A percentile compares a stretch with the other conserved stretches of the same genome.
phyloP scores from a whole-genome alignment of 2,797 vertebrate genomes.

The Ambastaia sidthimunki region DNA sequence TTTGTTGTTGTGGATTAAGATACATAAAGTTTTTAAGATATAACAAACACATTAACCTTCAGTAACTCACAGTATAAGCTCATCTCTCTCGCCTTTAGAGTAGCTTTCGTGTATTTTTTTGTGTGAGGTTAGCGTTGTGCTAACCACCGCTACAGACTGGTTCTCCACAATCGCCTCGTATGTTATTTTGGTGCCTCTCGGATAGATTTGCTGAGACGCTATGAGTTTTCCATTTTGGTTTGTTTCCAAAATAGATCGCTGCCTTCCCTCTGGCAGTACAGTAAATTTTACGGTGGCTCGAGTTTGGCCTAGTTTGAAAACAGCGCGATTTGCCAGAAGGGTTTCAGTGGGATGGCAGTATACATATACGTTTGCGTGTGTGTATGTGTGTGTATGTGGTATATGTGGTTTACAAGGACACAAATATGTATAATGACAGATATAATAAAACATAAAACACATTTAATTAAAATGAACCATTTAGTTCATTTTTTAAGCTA shows the following conservation, averaged over 20 bases:
- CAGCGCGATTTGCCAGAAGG: constrained; percentile 72
- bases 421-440: too few species aligned
- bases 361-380: constrained; percentile 48
- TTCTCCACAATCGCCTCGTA: constrained; percentile 27
- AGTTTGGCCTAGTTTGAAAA: constrained; percentile 73
- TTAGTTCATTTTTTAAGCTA: too few species aligned
- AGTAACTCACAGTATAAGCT: constrained; percentile 46
- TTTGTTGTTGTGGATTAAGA: constrained; percentile 36
- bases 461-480: too few species aligned
- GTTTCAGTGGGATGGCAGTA: constrained; percentile 62
- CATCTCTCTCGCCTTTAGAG: constrained; percentile 45
- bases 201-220: constrained; percentile 52
- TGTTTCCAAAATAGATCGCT: constrained; percentile 60
- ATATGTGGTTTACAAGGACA: too few species aligned
- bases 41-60: constrained; percentile 51
- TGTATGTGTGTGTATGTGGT: constrained; percentile 37
- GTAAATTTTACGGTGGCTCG: constrained; percentile 69
- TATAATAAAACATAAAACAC: too few species aligned
- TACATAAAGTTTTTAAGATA: constrained; percentile 27
- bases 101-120: constrained; percentile 48
- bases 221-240: constrained; percentile 59
- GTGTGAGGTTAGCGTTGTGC: constrained; percentile 42
- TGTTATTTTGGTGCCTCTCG: constrained; percentile 54
- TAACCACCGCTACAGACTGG: constrained; percentile 26
- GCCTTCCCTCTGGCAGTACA: constrained; percentile 59